Evolutionary conservation across 2,113 vertebrate species (phyloP).

Genomic region (Tachycineta bicolor): DNA sequence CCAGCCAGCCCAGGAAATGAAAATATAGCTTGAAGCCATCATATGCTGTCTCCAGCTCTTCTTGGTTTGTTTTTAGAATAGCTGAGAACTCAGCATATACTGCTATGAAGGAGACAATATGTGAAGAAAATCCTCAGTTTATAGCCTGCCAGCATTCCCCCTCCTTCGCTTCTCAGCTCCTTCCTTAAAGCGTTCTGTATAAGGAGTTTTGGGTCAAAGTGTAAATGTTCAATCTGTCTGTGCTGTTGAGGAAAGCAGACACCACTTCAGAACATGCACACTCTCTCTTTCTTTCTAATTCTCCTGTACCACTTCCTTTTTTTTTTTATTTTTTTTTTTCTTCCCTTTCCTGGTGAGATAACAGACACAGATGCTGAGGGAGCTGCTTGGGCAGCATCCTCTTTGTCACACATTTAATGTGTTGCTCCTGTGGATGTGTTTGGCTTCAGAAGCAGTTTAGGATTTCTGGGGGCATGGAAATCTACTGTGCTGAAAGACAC

Average conservation of each 20-base stretch:
- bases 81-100: background rate
- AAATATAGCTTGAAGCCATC: constrained; percentile 2
- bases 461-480: background rate
- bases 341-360: background rate
- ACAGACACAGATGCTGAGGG: background rate
- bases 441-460: background rate
- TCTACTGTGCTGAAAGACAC: background rate
- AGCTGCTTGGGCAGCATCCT: background rate
- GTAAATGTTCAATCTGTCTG: constrained; percentile 7
- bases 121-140: background rate
- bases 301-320: background rate
- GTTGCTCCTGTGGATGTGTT: background rate
- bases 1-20: background rate
- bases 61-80: constrained; percentile 1
- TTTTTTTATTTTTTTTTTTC: background rate
- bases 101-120: background rate
- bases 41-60: background rate
- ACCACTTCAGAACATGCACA: background rate
- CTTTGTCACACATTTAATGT: background rate
- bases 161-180: background rate
- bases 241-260: constrained; percentile 13
- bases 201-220: constrained; percentile 17
- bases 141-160: background rate
- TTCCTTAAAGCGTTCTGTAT: background rate
- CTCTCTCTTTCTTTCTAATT: background rate